phyloP scores from a whole-genome alignment of 1,140 invertebrate species.

The Myzus persicae region DNA sequence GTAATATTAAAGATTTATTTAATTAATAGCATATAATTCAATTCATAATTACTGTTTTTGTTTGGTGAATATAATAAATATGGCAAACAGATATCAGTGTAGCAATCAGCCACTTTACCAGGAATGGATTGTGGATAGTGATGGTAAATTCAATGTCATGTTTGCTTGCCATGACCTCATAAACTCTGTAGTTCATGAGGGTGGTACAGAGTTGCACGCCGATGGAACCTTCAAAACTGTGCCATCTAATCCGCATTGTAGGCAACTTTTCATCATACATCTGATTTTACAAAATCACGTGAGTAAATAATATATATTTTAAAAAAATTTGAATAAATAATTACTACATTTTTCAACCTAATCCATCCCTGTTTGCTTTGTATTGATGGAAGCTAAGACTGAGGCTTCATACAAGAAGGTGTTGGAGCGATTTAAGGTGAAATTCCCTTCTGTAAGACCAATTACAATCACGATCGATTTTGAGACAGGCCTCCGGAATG shows the following conservation, averaged over 20 bases:
- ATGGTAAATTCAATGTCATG: not conserved
- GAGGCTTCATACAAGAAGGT: constrained; percentile 14
- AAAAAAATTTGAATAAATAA: not conserved
- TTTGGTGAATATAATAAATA: not conserved
- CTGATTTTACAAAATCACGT: constrained; percentile 26
- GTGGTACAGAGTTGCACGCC: not conserved
- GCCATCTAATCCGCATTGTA: not conserved
- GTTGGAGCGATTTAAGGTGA: not conserved
- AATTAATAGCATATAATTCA: not conserved
- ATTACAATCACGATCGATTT: not conserved
- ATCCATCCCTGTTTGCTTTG: not conserved
- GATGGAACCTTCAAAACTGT: constrained; percentile 7
- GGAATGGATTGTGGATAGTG: not conserved
- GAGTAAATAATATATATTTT: not conserved
- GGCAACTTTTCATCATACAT: constrained; percentile 7
- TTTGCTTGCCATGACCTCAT: not conserved
- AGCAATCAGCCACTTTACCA: not conserved
- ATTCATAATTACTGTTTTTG: not conserved
- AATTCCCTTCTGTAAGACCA: not conserved
- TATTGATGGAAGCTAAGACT: not conserved
- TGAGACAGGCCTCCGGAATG: not conserved
- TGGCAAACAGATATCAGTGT: not conserved
- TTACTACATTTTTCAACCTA: not conserved
- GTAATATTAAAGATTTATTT: not conserved
- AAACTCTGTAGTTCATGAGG: not conserved